phyloP scores from a whole-genome alignment of 2,113 vertebrate genomes.

The Neotoma lepida region DNA sequence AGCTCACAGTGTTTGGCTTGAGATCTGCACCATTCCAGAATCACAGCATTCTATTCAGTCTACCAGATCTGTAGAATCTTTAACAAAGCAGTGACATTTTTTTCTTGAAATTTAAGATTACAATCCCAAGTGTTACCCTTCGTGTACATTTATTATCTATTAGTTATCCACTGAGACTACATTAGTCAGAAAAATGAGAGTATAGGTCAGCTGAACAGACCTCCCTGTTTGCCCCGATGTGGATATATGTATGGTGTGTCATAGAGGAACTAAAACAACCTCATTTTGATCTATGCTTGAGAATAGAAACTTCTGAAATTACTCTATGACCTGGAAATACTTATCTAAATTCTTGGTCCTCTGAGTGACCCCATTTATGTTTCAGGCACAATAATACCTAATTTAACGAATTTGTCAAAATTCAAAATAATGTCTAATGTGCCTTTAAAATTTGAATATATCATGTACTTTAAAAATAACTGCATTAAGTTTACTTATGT shows the following conservation, averaged over 20 bases:
- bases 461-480: conserved; percentile 10
- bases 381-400: background rate
- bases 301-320: background rate
- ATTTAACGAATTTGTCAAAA: background rate
- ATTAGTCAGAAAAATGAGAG: background rate
- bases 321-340: background rate
- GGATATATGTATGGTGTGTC: conserved; percentile 20
- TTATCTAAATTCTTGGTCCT: background rate
- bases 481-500: background rate
- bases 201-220: background rate
- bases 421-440: conserved; percentile 15
- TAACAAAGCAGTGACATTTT: background rate
- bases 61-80: background rate
- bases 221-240: background rate
- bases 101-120: background rate
- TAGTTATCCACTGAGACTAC: background rate
- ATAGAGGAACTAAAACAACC: conserved; percentile 1
- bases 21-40: background rate
- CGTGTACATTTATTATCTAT: background rate
- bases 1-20: background rate
- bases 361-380: background rate
- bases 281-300: background rate
- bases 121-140: background rate
- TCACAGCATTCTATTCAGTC: background rate
- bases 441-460: background rate